A percentile compares a stretch with the other conserved stretches of the same genome.
Evolutionary conservation across 2,797 vertebrate genomes (phyloP).

Genomic region (Tympanoctomys barrerae): DNA sequence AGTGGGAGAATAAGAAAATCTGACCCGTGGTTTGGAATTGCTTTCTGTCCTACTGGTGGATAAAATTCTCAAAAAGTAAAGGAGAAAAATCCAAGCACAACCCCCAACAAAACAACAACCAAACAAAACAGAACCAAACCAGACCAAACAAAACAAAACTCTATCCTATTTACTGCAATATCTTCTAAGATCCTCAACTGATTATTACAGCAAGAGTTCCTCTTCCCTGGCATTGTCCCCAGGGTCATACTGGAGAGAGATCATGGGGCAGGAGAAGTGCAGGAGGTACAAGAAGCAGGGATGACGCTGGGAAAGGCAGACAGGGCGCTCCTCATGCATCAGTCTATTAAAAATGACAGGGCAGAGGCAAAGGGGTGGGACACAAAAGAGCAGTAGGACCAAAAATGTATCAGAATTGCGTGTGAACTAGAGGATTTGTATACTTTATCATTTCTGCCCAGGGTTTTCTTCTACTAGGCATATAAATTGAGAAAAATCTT

Average conservation of each 20-base stretch:
- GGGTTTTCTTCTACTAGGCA: background rate
- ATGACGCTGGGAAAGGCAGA: background rate
- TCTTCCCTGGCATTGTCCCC: background rate
- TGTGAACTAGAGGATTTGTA: background rate
- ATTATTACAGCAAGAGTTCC: background rate
- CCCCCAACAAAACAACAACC: background rate
- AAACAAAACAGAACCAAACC: background rate
- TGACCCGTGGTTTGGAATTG: background rate
- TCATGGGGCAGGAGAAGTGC: background rate
- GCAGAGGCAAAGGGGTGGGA: background rate
- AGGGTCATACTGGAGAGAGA: background rate
- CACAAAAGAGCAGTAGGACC: background rate
- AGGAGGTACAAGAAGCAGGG: background rate
- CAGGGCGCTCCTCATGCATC: background rate
- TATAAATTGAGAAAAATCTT: background rate
- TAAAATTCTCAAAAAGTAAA: background rate
- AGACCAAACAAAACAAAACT: background rate
- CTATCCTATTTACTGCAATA: background rate
- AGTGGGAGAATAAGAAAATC: background rate
- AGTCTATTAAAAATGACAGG: background rate
- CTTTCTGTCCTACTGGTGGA: background rate
- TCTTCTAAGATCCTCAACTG: background rate
- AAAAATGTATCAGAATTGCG: background rate
- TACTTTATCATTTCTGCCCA: background rate
- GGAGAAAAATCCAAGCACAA: background rate